These are phyloP conservation scores for Hymenopus coronatus DNA, from an alignment of 2,888 invertebrate genomes.

Conservation along the genomic window DNA sequence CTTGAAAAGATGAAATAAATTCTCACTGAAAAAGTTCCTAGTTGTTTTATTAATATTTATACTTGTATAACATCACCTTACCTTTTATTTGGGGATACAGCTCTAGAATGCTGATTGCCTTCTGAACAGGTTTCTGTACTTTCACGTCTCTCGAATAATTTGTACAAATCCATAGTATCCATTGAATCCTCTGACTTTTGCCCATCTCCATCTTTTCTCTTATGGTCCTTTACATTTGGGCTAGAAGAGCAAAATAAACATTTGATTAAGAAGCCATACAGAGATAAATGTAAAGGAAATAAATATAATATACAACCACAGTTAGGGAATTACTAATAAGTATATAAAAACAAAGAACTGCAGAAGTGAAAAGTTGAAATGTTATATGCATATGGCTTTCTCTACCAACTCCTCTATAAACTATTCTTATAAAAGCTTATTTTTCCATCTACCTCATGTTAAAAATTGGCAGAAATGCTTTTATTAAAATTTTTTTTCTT, in stretches of 20 bases:
- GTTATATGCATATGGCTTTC: no score
- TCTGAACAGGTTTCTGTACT: slow-evolving; percentile 39
- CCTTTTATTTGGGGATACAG: background rate
- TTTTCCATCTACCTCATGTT: no score
- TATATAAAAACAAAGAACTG: background rate
- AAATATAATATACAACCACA: background rate
- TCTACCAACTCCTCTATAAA: no score
- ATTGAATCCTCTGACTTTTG: slow-evolving; percentile 54
- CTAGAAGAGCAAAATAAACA: background rate
- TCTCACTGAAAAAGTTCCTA: no score
- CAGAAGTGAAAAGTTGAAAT: no score
- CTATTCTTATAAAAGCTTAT: no score
- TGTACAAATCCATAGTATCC: slow-evolving; percentile 61
- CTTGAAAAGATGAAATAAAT: no score
- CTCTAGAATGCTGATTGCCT: slow-evolving; percentile 36
- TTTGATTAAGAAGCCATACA: no score
- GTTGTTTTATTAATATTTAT: no score
- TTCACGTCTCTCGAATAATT: slow-evolving; percentile 53
- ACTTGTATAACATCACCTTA: background rate
- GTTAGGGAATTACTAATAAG: background rate
- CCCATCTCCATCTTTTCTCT: slow-evolving; percentile 12
- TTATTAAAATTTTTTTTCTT: no score
- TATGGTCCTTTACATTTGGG: slow-evolving; percentile 20
- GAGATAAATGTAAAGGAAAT: background rate
- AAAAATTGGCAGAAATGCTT: no score